These are phyloP conservation scores for Erythrocebus patas DNA, from an alignment of 2,113 vertebrate genomes.

Conservation along the genomic window DNA sequence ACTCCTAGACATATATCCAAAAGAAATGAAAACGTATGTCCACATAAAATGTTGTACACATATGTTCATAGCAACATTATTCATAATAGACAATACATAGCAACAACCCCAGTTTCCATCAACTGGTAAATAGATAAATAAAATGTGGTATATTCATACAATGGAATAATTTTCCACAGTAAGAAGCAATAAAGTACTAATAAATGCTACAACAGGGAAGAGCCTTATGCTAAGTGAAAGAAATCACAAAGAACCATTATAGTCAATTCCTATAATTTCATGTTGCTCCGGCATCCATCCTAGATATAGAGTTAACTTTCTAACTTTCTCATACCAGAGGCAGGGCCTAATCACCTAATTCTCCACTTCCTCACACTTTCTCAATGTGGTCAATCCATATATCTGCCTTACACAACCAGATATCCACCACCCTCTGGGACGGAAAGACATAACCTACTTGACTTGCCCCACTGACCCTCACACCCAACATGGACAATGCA, in stretches of 20 bases:
- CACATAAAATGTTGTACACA: neutral
- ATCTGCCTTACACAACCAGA: neutral
- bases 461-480: neutral
- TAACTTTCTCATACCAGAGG: neutral
- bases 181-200: neutral
- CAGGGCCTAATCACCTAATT: neutral
- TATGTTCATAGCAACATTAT: neutral
- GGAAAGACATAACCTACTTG: neutral
- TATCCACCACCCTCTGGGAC: neutral
- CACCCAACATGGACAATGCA: neutral
- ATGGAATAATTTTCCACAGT: neutral
- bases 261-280: neutral
- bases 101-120: neutral
- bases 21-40: neutral
- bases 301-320: neutral
- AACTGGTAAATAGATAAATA: neutral
- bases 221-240: neutral
- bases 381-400: neutral
- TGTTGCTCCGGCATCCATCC: neutral
- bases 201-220: neutral
- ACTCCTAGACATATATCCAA: slow-evolving; percentile 7
- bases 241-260: neutral
- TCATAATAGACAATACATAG: neutral
- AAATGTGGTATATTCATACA: neutral
- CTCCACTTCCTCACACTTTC: neutral